Percentiles rank a stretch among this genome's conserved stretches.
Evolutionary conservation across 2,113 vertebrate genomes (phyloP).

Genomic region (Eleginops maclovinus): DNA sequence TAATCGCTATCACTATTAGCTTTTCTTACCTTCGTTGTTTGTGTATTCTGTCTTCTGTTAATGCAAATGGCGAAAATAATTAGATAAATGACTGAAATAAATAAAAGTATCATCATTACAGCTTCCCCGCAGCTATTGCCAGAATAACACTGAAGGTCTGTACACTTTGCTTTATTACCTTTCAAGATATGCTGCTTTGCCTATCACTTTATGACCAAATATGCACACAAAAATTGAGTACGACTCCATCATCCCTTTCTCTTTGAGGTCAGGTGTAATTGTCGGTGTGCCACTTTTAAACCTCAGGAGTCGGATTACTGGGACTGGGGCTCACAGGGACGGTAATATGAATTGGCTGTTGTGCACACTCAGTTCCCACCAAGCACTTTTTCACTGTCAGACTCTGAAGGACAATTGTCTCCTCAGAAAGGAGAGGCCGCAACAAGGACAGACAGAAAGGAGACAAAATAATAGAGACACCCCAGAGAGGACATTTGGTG

Average conservation of each 20-base stretch:
- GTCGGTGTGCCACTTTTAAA: background rate
- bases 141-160: background rate
- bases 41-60: background rate
- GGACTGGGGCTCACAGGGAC: conserved; percentile 2
- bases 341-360: conserved; percentile 30
- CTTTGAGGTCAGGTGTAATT: conserved; percentile 21
- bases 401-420: conserved; percentile 36
- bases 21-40: background rate
- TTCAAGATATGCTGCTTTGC: conserved; percentile 32
- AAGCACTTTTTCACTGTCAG: conserved; percentile 34
- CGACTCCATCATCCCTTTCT: background rate
- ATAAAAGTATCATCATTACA: conserved; percentile 32
- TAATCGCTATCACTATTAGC: background rate
- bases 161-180: background rate
- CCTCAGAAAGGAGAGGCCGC: background rate
- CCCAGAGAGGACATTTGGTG: background rate
- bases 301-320: conserved; percentile 34
- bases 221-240: background rate
- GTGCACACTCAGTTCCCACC: conserved; percentile 21
- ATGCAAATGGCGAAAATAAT: background rate
- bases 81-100: background rate
- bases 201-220: background rate
- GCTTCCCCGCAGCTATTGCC: background rate
- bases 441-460: background rate
- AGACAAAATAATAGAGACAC: background rate